Percentiles rank a stretch among this genome's conserved stretches.
Evolutionary conservation across 2,797 vertebrate species (phyloP).

Genomic region (Anguilla pacifica): DNA sequence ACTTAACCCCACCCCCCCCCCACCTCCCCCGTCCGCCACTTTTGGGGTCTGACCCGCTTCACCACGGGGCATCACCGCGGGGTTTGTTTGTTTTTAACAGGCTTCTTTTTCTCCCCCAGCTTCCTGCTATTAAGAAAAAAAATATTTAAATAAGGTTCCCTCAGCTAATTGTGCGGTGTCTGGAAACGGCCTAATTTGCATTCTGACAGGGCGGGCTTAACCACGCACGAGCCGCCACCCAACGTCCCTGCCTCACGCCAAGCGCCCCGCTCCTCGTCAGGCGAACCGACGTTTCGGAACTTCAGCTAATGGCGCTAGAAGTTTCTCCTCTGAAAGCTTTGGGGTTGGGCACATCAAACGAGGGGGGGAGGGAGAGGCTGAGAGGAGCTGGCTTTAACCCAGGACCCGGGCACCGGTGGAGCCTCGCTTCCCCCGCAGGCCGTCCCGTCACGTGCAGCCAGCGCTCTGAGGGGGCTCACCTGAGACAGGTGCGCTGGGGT

Average conservation of each 20-base stretch:
- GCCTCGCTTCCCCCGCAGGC: neutral
- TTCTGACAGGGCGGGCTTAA: conserved; percentile 48
- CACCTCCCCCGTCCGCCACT: conserved; percentile 23
- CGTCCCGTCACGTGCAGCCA: neutral
- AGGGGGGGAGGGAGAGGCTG: neutral
- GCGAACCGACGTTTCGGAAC: conserved; percentile 51
- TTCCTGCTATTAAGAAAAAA: neutral
- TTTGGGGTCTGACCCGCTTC: neutral
- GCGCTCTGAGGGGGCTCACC: too few species aligned
- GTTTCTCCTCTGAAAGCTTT: conserved; percentile 23
- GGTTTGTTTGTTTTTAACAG: conserved; percentile 25
- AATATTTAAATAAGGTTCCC: neutral
- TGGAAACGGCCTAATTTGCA: conserved; percentile 26
- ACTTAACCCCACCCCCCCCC: conserved; percentile 34
- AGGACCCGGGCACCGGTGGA: neutral
- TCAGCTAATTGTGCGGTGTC: conserved; percentile 6
- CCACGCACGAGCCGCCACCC: conserved; percentile 41
- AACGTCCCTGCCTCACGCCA: conserved; percentile 39
- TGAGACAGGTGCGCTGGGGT: neutral
- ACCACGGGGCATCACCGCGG: neutral
- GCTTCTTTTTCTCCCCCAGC: neutral
- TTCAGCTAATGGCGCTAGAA: conserved; percentile 35
- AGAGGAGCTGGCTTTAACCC: neutral
- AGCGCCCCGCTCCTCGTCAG: conserved; percentile 42
- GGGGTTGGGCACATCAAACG: neutral